Evolutionary conservation across 1,140 invertebrate species (phyloP), one percentile per base, ranked within the genome.

Genomic region (Anoplophora glabripennis): DNA sequence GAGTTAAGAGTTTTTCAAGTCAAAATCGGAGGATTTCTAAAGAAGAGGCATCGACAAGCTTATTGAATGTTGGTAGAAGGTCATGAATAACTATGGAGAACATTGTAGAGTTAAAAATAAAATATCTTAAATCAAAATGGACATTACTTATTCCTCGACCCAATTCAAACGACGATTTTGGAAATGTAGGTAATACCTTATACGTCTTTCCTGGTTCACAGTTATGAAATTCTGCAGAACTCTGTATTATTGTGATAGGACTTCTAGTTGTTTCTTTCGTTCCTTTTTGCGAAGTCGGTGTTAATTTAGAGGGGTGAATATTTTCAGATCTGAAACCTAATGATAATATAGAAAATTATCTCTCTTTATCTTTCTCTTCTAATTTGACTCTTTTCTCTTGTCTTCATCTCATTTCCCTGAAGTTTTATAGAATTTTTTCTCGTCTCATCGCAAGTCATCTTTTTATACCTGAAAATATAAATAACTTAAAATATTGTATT

Each of bases 171-270:
- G 10, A n/a, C n/a, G n/a, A n/a, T n/a, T n/a, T n/a, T n/a, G n/a
- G n/a, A n/a, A n/a, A n/a, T n/a, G n/a, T n/a, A n/a, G n/a, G n/a
- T n/a, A n/a, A n/a, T 51, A 51, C 48, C n/a, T 33, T 10, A 17
- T 51, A 51, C 15, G 18, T 51, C 14, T 51, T n/a, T 3, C 34
- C 35, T 10, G 38, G 9, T 51, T 37, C 35, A n/a, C 12, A 51
- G 18, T 51, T 51, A 17, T 51, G 33, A 37, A 51, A 51, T 38
- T 15, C 11, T 7, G 38, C 48, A 10, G 8, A 11, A 15, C 21
- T 5, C 7, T 34, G 48, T 9, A 51, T 14, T 15, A 51, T 33
- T 18, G 36, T 51, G 15, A 37, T 14, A 10, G 10, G 35, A 12
- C 11, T 7, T 10, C 11, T 4, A 40, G 11, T 7, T 40, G 14